Evolutionary conservation across 2,888 invertebrate genomes (phyloP), one percentile per base, ranked within the genome.

Genomic region (Apodemia zela): DNA sequence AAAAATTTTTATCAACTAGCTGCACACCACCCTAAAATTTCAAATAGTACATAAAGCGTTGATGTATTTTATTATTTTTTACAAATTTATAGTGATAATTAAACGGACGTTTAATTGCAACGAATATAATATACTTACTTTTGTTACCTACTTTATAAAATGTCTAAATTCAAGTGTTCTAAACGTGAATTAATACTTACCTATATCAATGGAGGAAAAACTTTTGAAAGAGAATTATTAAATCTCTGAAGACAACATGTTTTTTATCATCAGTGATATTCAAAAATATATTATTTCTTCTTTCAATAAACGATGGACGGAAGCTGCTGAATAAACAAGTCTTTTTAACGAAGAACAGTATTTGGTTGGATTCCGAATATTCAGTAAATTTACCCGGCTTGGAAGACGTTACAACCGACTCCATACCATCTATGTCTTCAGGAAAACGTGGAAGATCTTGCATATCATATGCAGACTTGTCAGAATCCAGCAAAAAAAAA

Each of bases 401-500:
- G 13, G 13, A 33, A 11, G 15, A 57, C 57, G 57, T 21, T 25
- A 57, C 57, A 57, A 57, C 17, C 51, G 11, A 29, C 25, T 57
- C 57, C 21, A 57, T 25, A 25, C 57, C 25, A 57, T 57, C 57
- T 57, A 57, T 25, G 18, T 57, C 57, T 21, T 21, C 57, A 57
- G 57, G 57, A 45, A 47, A 60, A 3, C 47, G 21, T 47, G 60
- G 45, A 35, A 45, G 60, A 38, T 38, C 35, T 38, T 54, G 54
- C 38, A 54, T 38, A 38, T 61, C 61, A 54, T 61, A 61, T 54
- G 51, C 17, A 61, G 54, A 61, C 54, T 51, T 54, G 35, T 61
- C 61, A 54, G 35, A 61, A 54, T 54, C 35, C 35, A 54, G 38
- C 38, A 64, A 64, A 35, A 59, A 35, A 59, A 61, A 38, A 45